Percentiles rank a stretch among this genome's conserved stretches.
phyloP scores from a whole-genome alignment of 2,797 vertebrate genomes.

The Iguana delicatissima region DNA sequence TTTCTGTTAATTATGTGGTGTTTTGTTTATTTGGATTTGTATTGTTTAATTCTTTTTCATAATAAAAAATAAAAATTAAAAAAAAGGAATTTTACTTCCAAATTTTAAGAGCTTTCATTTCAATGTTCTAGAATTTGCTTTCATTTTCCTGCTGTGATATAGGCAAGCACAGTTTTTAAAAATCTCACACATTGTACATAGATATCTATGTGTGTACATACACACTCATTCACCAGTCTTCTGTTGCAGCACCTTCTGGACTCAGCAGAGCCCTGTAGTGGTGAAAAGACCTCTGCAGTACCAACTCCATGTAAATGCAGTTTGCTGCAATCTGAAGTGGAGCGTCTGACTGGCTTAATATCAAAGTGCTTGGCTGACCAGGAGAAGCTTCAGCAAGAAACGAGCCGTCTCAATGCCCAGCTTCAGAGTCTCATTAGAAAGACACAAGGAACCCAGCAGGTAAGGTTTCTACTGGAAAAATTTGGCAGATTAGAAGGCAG shows the following conservation, averaged over 20 bases:
- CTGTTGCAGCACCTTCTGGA: slow-evolving; percentile 80
- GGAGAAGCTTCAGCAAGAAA: slow-evolving; percentile 80
- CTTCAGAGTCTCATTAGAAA: slow-evolving; percentile 80
- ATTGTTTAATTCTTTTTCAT: too few relatives aligned
- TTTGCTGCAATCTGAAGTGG: slow-evolving; percentile 78
- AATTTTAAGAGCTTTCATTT: slow-evolving; percentile 3
- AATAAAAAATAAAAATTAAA: too few relatives aligned
- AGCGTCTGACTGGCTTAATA: slow-evolving; percentile 75
- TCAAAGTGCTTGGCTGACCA: slow-evolving; percentile 81
- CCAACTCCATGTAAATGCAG: slow-evolving; percentile 76
- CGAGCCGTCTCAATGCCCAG: slow-evolving; percentile 73
- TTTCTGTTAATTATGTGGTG: too few relatives aligned
- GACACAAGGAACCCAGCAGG: slow-evolving; percentile 84
- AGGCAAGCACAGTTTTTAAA: background rate
- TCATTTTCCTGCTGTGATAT: background rate
- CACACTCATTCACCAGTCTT: background rate
- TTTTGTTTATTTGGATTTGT: too few relatives aligned
- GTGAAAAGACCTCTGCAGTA: slow-evolving; percentile 70
- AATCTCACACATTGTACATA: slow-evolving; percentile 8
- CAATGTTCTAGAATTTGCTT: accelerated
- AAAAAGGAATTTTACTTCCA: too few relatives aligned
- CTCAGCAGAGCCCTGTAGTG: slow-evolving; percentile 68
- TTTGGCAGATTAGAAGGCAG: background rate
- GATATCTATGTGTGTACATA: background rate
- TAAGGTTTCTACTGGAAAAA: slow-evolving; percentile 63